These are phyloP conservation scores for Spea multiplicata DNA, from an alignment of 2,113 vertebrate species.

Conservation along the genomic window DNA sequence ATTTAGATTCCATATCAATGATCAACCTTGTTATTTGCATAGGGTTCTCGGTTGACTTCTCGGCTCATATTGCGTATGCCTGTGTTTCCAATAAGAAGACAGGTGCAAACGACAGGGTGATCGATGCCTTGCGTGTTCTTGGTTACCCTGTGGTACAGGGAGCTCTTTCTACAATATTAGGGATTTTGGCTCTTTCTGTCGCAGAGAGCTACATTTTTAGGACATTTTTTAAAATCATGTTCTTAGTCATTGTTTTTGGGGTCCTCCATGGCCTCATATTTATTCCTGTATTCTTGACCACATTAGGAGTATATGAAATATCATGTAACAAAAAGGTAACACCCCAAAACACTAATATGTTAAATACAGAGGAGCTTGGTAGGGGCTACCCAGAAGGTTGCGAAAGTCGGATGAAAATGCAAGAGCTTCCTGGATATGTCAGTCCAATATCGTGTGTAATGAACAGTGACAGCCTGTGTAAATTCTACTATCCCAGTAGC, in stretches of 20 bases:
- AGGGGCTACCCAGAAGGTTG: not conserved
- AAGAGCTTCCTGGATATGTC: not conserved
- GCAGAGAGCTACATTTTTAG: conserved; percentile 64
- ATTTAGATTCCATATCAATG: conserved; percentile 73
- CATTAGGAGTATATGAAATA: conserved; percentile 54
- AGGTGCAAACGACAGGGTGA: conserved; percentile 55
- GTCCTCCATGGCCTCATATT: conserved; percentile 65
- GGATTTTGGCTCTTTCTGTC: conserved; percentile 66
- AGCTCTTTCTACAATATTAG: conserved; percentile 51
- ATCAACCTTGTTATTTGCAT: conserved; percentile 74
- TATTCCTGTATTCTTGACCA: conserved; percentile 70
- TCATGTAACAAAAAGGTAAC: not conserved
- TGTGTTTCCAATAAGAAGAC: conserved; percentile 65
- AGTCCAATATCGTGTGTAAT: not conserved
- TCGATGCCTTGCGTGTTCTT: conserved; percentile 64
- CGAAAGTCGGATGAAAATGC: not conserved
- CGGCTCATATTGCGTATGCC: conserved; percentile 62
- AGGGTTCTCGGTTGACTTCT: conserved; percentile 77
- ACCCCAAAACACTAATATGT: not conserved
- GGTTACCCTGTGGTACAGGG: conserved; percentile 57
- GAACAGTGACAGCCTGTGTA: not conserved
- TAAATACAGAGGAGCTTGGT: not conserved
- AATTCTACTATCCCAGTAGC: not conserved
- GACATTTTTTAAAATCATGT: conserved; percentile 73
- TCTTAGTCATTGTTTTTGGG: conserved; percentile 67